These are phyloP conservation scores for Andrena trimmerana DNA, from an alignment of 2,888 invertebrate species.

Conservation along the genomic window DNA sequence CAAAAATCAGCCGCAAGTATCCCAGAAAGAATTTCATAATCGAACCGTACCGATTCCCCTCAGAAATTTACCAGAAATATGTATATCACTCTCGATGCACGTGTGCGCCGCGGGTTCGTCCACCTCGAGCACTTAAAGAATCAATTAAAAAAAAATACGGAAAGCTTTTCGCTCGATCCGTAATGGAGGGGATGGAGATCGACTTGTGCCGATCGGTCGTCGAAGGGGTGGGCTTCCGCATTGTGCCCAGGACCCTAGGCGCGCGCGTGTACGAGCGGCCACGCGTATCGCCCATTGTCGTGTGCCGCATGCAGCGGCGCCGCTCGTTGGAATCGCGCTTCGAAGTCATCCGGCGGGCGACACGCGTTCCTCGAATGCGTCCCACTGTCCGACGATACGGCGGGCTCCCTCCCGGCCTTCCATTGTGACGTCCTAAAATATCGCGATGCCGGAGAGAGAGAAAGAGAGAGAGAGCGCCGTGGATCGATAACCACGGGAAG, in stretches of 20 bases:
- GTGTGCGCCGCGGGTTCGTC: too few species aligned
- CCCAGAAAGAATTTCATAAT: too few species aligned
- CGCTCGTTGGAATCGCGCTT: slow-evolving; percentile 59
- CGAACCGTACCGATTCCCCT: too few species aligned
- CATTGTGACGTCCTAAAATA: slow-evolving; percentile 74
- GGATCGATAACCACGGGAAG: slow-evolving; percentile 76
- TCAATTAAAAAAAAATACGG: background rate
- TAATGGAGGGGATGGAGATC: slow-evolving; percentile 20
- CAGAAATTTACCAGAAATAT: too few species aligned
- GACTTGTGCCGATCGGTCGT: slow-evolving; percentile 27
- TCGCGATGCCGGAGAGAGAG: slow-evolving; percentile 63
- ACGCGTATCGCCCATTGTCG: slow-evolving; percentile 61
- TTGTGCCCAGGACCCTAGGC: slow-evolving; percentile 47
- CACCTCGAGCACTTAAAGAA: too few species aligned
- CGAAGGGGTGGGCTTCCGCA: slow-evolving; percentile 38
- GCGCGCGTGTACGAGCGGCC: slow-evolving; percentile 37
- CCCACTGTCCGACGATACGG: slow-evolving; percentile 51
- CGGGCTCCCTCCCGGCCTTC: slow-evolving; percentile 58
- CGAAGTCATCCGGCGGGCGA: slow-evolving; percentile 64
- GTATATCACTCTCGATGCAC: too few species aligned
- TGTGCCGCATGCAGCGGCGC: slow-evolving; percentile 53
- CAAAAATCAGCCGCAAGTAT: too few species aligned
- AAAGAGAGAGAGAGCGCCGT: slow-evolving; percentile 11
- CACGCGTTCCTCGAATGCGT: slow-evolving; percentile 62
- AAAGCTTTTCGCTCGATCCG: background rate